Evolutionary conservation across 1,140 invertebrate genomes (phyloP), one percentile per base, ranked within the genome.

Genomic region (Lutraria rhynchaena): DNA sequence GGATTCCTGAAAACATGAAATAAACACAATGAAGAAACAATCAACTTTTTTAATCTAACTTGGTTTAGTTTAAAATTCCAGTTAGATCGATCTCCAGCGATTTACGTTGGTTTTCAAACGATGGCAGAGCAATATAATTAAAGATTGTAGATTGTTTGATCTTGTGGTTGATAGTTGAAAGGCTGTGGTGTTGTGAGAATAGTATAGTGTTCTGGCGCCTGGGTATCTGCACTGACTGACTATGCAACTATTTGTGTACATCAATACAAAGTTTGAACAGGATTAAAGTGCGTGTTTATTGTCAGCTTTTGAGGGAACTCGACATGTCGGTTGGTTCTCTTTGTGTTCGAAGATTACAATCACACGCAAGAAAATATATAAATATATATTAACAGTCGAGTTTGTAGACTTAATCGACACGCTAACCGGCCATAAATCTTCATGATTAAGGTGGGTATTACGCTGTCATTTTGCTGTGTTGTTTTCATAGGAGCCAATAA

Each of bases 281-380:
- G n/a, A n/a, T n/a, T n/a, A n/a, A n/a, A 7, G 22, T 69, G 65
- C 65, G 65, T 69, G 65, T 69, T 69, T 49, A 49, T 69, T 41
- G 35, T 24, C 19, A 1, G 22, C 9, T 13, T n/a, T 29, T 24
- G 24, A 67, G 9, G 4, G 41, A 17, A 27, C 41, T 24, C 27
- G 13, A 24, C 41, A 49, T 69, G 41, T 69, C 13, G 13, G 22
- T 15, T n/a, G n/a, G 35, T 37, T 27, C 37, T 46, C 24, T 31
- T 29, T n/a, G 31, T 41, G 22, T 17, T 13, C 37, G 29, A 19
- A 29, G 27, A 27, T 11, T 17, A 29, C 49, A 69, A 44, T 3
- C 35, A 29, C 63, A 69, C 63, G 63, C 63, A 13, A 69, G 63
- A 69, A 69, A 46, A 7, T 69, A 69, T 69, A 69, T 69, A 69